Evolutionary conservation across 1,140 invertebrate genomes (phyloP), one percentile per base, ranked within the genome.

Genomic region (Yoshiicerus persimilis): DNA sequence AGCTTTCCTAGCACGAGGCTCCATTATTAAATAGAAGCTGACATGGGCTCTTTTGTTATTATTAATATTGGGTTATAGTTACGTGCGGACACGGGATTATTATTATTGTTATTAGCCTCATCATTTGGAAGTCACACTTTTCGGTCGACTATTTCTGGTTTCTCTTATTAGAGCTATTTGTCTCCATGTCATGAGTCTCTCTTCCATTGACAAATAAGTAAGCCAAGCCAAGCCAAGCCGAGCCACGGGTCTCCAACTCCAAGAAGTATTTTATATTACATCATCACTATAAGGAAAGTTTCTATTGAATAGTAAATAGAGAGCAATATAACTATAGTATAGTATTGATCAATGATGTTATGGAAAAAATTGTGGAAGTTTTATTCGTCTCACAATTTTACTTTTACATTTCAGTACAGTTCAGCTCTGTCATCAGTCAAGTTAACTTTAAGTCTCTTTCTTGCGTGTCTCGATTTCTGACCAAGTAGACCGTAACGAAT

Each of bases 71-170:
- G 75, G 30, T 80, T 38, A 38, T 38, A 80, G 6, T 30, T 80
- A 70, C 6, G 75, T 32, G 20, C 27, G 25, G 47, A 56, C 13
- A n/a, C 2, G 64, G 64, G n/a, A n/a, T n/a, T n/a, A 70, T 70
- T 70, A 70, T 70, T 70, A 70, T 64, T 10, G 13, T 87, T 75
- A 88, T 84, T 88, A 85, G 87, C 87, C 87, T 84, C 87, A 88
- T 88, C 87, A 84, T 88, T 77, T 41, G 27, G 16, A 36, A 88
- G 87, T 84, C 77, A 88, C 87, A 66, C 80, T 66, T 62, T 34
- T n/a, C 32, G 3, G 16, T 80, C 47, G 20, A 32, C 30, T 32
- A 70, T 70, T 27, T 80, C 75, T 80, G 75, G 30, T n/a, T 36
- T 80, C 1, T 70, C 64, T 25, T 70, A 56, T 56, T 56, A 56